These are phyloP conservation scores for Aldabrachelys gigantea DNA, from an alignment of 2,113 vertebrate genomes.

Conservation along the genomic window DNA sequence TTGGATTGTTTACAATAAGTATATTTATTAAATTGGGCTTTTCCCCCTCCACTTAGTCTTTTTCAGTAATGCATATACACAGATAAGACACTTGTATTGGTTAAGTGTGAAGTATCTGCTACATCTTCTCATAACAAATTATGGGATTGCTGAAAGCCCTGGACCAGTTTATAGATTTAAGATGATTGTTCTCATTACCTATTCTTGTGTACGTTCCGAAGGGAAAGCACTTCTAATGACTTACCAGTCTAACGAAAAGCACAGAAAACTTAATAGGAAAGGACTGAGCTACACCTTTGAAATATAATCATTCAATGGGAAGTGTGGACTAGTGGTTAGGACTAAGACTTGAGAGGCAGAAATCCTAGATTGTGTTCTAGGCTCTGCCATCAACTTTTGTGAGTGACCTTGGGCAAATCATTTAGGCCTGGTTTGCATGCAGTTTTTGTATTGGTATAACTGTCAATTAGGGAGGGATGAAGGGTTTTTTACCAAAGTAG, in stretches of 20 bases:
- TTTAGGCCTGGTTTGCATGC: background rate
- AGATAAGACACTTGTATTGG: background rate
- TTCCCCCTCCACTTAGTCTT: background rate
- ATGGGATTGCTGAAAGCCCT: background rate
- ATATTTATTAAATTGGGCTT: background rate
- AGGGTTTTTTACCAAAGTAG: background rate
- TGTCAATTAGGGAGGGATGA: background rate
- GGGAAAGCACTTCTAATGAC: background rate
- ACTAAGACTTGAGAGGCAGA: accelerated
- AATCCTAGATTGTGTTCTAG: accelerated
- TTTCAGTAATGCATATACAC: background rate
- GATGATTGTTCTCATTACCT: background rate
- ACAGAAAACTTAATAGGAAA: background rate
- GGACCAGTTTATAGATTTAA: background rate
- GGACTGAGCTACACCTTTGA: background rate
- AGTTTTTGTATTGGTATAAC: background rate
- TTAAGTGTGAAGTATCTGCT: constrained; percentile 4
- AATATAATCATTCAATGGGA: background rate
- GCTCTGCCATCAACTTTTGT: background rate
- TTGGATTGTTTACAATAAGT: background rate
- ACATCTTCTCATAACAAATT: background rate
- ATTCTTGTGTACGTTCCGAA: background rate
- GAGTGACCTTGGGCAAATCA: accelerated
- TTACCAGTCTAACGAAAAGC: background rate
- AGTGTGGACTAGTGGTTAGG: background rate